A percentile compares a stretch with the other conserved stretches of the same genome.
Conservation (phyloP, 2,113 vertebrate species). For the Corythornis cristatus region DNA sequence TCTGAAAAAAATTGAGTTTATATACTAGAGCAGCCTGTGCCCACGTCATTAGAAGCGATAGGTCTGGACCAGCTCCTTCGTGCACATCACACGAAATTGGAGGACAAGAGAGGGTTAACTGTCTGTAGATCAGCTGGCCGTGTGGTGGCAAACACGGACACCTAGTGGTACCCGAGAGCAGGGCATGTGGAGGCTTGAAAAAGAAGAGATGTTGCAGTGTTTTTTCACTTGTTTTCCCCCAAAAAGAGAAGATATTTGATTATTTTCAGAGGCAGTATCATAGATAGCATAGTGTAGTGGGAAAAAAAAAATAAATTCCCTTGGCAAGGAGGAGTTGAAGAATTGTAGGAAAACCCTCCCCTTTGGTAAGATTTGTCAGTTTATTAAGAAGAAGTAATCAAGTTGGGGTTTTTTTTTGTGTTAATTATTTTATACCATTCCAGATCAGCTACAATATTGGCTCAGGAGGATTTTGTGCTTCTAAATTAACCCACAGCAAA, state of each 20-base stretch:
- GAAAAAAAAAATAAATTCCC: background rate
- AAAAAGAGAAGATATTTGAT: background rate
- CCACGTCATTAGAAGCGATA: background rate
- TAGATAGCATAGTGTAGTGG: background rate
- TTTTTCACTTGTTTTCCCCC: background rate
- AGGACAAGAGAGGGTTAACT: background rate
- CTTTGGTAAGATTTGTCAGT: background rate
- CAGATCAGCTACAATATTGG: background rate
- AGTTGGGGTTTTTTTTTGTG: background rate
- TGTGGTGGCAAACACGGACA: slow-evolving; percentile 63
- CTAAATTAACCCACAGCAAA: slow-evolving; percentile 30
- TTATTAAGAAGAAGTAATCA: background rate
- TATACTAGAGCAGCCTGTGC: background rate
- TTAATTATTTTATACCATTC: background rate
- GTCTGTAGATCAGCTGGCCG: background rate
- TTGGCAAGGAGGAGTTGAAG: background rate
- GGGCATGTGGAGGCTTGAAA: background rate
- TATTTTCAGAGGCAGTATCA: background rate
- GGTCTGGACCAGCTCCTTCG: background rate
- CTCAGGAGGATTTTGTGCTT: background rate
- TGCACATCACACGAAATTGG: background rate
- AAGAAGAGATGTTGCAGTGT: background rate
- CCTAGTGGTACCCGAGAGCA: slow-evolving; percentile 46
- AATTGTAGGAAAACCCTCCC: background rate
- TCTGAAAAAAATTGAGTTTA: background rate